Conservation (phyloP, 2,888 invertebrate genomes). For the Volucella zonaria region DNA sequence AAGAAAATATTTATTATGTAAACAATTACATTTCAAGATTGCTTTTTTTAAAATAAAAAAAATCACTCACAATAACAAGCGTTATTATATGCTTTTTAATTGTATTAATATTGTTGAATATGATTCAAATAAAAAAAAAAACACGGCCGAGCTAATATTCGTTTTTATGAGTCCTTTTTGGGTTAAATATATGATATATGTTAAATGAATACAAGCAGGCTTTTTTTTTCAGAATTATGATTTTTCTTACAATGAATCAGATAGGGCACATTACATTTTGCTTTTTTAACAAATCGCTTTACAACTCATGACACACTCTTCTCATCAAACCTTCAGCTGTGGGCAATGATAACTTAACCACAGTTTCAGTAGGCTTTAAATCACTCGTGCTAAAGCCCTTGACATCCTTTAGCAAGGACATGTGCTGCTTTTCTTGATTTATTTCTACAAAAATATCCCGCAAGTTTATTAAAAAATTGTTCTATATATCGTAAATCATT, state of each 20-base stretch:
- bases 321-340: conserved; percentile 89
- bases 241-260: conserved; percentile 34
- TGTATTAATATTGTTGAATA: no score
- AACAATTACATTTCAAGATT: neutral
- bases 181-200: conserved; percentile 2
- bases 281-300: conserved; percentile 24
- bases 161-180: neutral
- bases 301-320: conserved; percentile 33
- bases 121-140: no score
- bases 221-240: conserved; percentile 35
- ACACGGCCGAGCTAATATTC: neutral
- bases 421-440: conserved; percentile 89
- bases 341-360: conserved; percentile 92
- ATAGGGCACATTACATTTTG: conserved; percentile 5
- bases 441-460: conserved; percentile 84
- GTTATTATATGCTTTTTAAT: neutral
- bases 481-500: no score
- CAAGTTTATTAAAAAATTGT: no score
- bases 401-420: conserved; percentile 89
- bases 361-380: conserved; percentile 90
- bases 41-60: conserved; percentile 6
- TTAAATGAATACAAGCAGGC: neutral
- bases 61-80: conserved; percentile 3
- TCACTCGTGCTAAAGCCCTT: conserved; percentile 90
- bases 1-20: neutral